Conservation (phyloP, 2,797 vertebrate species). For the Eulemur mongoz region DNA sequence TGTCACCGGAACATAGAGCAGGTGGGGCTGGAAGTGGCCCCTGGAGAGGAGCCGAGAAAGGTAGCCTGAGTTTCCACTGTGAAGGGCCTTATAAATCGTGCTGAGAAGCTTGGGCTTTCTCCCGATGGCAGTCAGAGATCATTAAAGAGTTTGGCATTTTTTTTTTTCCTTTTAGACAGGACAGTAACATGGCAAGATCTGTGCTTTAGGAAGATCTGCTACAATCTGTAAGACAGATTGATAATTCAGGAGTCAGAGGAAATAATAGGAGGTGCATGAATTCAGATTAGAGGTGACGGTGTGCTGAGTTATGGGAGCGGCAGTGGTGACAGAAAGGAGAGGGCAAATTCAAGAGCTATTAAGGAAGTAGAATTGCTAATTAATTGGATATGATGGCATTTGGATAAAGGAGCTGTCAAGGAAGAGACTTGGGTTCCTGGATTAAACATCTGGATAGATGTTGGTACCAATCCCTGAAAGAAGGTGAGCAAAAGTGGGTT, state of each 20-base stretch:
- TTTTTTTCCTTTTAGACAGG: neutral
- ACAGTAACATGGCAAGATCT: neutral
- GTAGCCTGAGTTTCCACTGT: neutral
- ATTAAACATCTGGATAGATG: neutral
- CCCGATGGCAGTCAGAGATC: neutral
- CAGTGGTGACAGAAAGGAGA: neutral
- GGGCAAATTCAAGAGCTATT: neutral
- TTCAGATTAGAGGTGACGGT: neutral
- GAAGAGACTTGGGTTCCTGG: neutral
- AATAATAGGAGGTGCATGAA: neutral
- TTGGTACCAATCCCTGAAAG: neutral
- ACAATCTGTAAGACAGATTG: neutral
- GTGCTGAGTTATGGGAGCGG: neutral
- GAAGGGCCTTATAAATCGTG: neutral
- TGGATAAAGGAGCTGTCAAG: neutral
- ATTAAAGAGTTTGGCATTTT: neutral
- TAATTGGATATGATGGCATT: neutral
- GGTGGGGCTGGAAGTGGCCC: neutral
- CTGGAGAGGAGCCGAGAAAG: neutral
- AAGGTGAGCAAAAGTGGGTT: neutral
- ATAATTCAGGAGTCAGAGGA: neutral
- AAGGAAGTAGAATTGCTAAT: neutral
- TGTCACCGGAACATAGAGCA: neutral
- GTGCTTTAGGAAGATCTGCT: neutral
- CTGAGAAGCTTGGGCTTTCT: neutral